Percentiles rank a stretch among this genome's conserved stretches.
These are phyloP conservation scores for Mastomys natalensis DNA, from an alignment of 2,113 vertebrate genomes.

Conservation along the genomic window DNA sequence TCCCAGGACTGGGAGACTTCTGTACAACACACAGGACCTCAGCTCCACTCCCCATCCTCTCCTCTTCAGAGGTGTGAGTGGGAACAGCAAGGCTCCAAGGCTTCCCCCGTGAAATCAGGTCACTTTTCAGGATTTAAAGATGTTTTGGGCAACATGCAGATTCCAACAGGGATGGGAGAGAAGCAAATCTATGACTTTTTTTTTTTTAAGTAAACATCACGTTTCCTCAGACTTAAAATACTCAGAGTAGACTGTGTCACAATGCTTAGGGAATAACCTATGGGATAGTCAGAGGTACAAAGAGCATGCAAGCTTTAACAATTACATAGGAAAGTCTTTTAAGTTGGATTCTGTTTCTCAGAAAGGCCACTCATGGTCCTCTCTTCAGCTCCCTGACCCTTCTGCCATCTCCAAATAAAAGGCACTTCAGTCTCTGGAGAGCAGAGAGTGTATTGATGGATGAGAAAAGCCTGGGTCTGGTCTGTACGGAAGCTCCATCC, in stretches of 20 bases:
- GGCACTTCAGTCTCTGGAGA: background rate
- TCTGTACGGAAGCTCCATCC: background rate
- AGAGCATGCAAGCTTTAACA: background rate
- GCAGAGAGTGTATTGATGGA: background rate
- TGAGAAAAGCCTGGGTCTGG: background rate
- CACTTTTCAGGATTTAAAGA: background rate
- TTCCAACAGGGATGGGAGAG: background rate
- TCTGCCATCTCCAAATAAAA: background rate
- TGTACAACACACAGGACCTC: background rate
- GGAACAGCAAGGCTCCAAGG: no score
- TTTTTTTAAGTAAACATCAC: background rate
- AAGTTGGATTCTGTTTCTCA: constrained; percentile 25
- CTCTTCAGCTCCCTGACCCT: background rate
- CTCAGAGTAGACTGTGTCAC: background rate
- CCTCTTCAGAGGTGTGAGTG: background rate
- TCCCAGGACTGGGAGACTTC: background rate
- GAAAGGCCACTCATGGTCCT: no score
- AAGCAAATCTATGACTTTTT: background rate
- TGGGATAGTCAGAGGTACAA: background rate
- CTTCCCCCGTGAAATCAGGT: background rate
- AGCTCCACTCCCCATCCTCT: rapidly evolving
- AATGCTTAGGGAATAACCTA: background rate
- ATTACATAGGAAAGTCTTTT: constrained; percentile 31
- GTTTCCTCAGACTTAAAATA: background rate
- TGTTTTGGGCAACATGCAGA: constrained; percentile 1